These are phyloP conservation scores for Sussaba pulchella DNA, from an alignment of 2,888 invertebrate genomes.

Conservation along the genomic window DNA sequence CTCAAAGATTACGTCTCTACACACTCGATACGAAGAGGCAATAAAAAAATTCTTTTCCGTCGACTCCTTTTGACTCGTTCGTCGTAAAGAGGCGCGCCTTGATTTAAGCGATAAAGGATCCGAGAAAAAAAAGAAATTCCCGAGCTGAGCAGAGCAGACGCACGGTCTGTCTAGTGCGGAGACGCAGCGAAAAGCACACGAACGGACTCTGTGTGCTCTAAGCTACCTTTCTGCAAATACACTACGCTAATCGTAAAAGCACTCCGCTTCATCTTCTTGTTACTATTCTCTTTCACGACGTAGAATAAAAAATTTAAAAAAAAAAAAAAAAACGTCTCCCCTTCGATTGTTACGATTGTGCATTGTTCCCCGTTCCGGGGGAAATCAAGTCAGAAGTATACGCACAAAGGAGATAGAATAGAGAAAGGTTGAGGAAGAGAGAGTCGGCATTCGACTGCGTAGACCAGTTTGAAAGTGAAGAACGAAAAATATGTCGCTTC, in stretches of 20 bases:
- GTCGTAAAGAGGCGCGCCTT: slow-evolving; percentile 50
- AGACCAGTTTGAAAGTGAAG: slow-evolving; percentile 1
- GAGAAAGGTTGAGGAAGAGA: neutral
- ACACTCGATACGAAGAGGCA: neutral
- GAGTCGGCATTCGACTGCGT: neutral
- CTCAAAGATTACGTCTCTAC: neutral
- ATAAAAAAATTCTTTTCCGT: slow-evolving; percentile 26
- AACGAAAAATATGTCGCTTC: neutral
- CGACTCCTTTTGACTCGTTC: slow-evolving; percentile 33
- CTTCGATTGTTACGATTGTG: slow-evolving; percentile 54
- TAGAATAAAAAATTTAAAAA: slow-evolving; percentile 17
- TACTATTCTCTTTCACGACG: slow-evolving; percentile 25
- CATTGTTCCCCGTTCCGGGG: slow-evolving; percentile 51
- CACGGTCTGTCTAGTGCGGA: slow-evolving; percentile 29
- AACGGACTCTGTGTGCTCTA: neutral
- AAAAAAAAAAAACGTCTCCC: slow-evolving; percentile 26
- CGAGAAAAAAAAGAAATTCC: slow-evolving; percentile 37
- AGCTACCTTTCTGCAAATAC: slow-evolving; percentile 47
- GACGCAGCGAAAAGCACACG: slow-evolving; percentile 26
- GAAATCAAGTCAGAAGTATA: slow-evolving; percentile 45
- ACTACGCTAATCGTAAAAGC: slow-evolving; percentile 51
- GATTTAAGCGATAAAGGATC: slow-evolving; percentile 58
- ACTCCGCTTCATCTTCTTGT: slow-evolving; percentile 40
- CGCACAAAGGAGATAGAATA: neutral
- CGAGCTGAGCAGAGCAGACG: slow-evolving; percentile 28